Percentiles rank a stretch among this genome's conserved stretches.
These are phyloP conservation scores for Sphenopsis melanotis DNA, from an alignment of 2,797 vertebrate species.

Conservation along the genomic window DNA sequence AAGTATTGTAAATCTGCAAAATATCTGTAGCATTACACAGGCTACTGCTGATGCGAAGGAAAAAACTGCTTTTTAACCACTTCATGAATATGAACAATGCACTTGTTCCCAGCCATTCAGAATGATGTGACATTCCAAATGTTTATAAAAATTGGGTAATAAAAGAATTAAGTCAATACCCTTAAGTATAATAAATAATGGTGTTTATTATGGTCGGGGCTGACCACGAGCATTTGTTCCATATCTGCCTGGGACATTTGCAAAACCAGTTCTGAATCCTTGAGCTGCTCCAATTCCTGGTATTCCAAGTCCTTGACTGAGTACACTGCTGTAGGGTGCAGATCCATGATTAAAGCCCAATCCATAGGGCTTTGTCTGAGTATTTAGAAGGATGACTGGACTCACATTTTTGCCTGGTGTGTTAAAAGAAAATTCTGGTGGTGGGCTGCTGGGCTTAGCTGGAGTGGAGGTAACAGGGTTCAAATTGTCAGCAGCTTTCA, in stretches of 20 bases:
- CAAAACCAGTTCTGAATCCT: constrained; percentile 85
- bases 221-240: constrained; percentile 78
- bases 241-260: constrained; percentile 77
- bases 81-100: constrained; percentile 62
- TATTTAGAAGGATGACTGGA: constrained; percentile 81
- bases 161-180: constrained; percentile 66
- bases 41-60: constrained; percentile 16
- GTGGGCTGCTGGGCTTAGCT: constrained; percentile 86
- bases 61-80: constrained; percentile 25
- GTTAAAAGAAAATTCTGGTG: constrained; percentile 93
- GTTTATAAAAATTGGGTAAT: constrained; percentile 62
- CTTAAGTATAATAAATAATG: constrained; percentile 71
- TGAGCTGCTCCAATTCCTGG: constrained; percentile 75
- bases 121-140: constrained; percentile 70
- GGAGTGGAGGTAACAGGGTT: constrained; percentile 91
- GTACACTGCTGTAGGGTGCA: constrained; percentile 72
- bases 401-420: constrained; percentile 87
- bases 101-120: constrained; percentile 58
- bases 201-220: constrained; percentile 77
- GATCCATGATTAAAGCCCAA: constrained; percentile 81
- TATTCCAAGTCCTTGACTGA: constrained; percentile 77
- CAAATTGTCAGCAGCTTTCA: constrained; percentile 65
- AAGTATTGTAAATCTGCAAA: constrained; percentile 27
- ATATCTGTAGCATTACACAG: constrained; percentile 35
- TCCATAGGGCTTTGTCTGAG: constrained; percentile 81